Evolutionary conservation across 1,140 invertebrate species (phyloP), one percentile per base, ranked within the genome.

Genomic region (Acromyrmex echinatior): DNA sequence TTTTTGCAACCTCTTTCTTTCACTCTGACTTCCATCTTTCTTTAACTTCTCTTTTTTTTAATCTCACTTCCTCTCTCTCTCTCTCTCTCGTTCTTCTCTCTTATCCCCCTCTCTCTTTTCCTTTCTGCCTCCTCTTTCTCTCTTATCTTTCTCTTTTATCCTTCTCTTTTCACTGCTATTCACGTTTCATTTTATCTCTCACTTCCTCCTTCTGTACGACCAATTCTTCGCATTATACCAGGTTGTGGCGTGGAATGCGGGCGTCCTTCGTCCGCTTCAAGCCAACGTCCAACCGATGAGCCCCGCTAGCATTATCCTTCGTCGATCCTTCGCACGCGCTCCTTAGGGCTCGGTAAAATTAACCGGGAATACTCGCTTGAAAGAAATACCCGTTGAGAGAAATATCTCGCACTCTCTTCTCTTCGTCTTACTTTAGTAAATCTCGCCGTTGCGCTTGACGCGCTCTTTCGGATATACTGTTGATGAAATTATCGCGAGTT

Each of bases 171-270:
- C 84, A 49, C 53, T 73, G 76, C 66, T 86, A 79, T 71, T 68
- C 80, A 84, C 87, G 71, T 92, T 92, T 82, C 80, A 62, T 82
- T 82, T 82, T 39, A 51, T 90, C 86, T 86, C 88, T 90, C 90
- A 78, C 89, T 87, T 82, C 88, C 89, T 84, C 87, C 90, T 89
- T 90, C 86, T 87, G 91, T 91, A 88, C 88, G 87, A 87, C 91
- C 93, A 92, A 94, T 95, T 95, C 95, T 94, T 94, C 93, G 95
- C 95, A 95, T 95, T 95, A 95, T 94, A 95, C 92, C 93, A 94
- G 94, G 93, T 94, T 95, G 93, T 92, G 92, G 92, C 91, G 92
- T 94, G 94, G 95, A 95, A 95, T 95, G 95, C 95, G 94, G 95
- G 93, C 95, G 95, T 95, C 95, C 95, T 95, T 95, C 94, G 92